Evolutionary conservation across 1,140 invertebrate species (phyloP), one percentile per base, ranked within the genome.

Genomic region (Nebria ingens): DNA sequence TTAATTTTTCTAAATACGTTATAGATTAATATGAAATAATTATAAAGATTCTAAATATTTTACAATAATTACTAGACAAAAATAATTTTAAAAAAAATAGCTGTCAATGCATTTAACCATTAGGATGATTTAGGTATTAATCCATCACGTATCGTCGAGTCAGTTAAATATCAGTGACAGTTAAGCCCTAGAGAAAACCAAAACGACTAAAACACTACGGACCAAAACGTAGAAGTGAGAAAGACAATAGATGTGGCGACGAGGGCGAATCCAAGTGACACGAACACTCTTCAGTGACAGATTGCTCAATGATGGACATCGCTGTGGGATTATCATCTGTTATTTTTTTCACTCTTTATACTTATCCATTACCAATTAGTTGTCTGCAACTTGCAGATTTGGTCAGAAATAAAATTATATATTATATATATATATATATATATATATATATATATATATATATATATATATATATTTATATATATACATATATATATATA

Each of bases 221-320:
- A 17, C 6, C 40, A 12, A 17, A 4, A 45, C 40, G 25, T 6
- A 45, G 17, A 17, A 17, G 40, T 45, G 40, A 9, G 40, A 12
- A 4, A 34, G 25, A n/a, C 25, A n/a, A 9, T 34, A 45, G 40
- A 45, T n/a, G 40, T 45, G 40, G 9, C 17, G 40, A 45, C 17
- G 40, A 45, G 40, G 17, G 40, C 40, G 17, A n/a, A n/a, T n/a
- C 40, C 9, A 45, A 45, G 40, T 45, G 40, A 45, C 40, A 45
- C 40, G 9, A 9, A 17, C 40, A 45, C 40, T 45, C 40, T 9
- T 45, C 40, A 45, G 3, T 45, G 40, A 45, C 40, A 45, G 40
- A 45, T 45, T 45, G 40, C 40, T 17, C 40, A 45, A 45, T 45
- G 40, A 45, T 45, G 40, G 40, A 45, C 40, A 45, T 17, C 40